Evolutionary conservation across 2,113 vertebrate genomes (phyloP), one percentile per base, ranked within the genome.

Genomic region (Melanerpes formicivorus): DNA sequence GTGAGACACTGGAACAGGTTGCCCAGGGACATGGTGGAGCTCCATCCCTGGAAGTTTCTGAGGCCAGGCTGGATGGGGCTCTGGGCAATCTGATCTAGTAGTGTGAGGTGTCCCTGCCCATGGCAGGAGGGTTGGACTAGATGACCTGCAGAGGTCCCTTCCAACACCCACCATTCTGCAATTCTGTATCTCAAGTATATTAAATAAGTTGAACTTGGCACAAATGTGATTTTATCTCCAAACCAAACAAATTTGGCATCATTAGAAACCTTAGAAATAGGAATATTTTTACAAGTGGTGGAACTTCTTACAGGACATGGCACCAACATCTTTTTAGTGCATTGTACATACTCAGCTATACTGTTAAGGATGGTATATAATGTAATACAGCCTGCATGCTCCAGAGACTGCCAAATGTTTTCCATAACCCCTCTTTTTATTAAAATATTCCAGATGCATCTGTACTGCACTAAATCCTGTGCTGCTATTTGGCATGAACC

Each of bases 371-470:
- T 72, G 46, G 40, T 79, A 59, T 37, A 59, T 62, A 72, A 58
- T 10, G 5, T 59, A 56, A 42, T 56, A 67, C 56, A 85, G 83
- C 22, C 72, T 67, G 44, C 75, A 74, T 15, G 54, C 84, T 91
- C 42, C 63, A 92, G 87, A 77, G 90, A 69, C 64, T 90, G 89
- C 84, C 72, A 83, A 89, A 87, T 92, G 69, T 71, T 95, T 95
- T 93, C 72, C 80, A 93, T 69, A 91, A 74, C 22, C 37, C 30
- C n/a, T 67, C 26, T 74, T 92, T 84, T 66, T 48, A 87, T 71
- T 82, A 59, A 84, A 89, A 90, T 87, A 90, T 85, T 96, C 75
- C 79, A 89, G 64, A 87, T 85, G 90, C 70, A 93, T 77, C 92
- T 94, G 90, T 85, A 66, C 44, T 87, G 52, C 48, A 89, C 93